Evolutionary conservation across 1,140 invertebrate genomes (phyloP).

Genomic region (Telenomus remus): DNA sequence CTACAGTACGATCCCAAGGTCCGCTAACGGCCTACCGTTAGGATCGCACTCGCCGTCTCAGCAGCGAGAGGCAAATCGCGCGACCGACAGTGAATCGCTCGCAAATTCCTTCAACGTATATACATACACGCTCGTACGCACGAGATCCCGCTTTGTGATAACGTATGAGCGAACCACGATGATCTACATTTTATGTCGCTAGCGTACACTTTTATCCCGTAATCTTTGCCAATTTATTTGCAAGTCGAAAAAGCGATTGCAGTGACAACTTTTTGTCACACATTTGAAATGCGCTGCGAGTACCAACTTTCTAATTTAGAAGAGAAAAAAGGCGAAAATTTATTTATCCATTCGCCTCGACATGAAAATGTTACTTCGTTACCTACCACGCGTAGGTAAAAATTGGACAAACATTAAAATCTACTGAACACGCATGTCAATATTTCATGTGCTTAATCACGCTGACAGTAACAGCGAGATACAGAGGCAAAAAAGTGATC

Average conservation of each 20-base stretch:
- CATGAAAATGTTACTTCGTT: not conserved
- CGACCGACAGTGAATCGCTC: constrained; percentile 43
- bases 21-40: constrained; percentile 72
- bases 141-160: constrained; percentile 48
- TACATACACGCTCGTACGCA: constrained; percentile 29
- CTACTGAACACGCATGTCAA: constrained; percentile 5
- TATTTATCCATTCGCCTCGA: not conserved
- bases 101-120: constrained; percentile 48
- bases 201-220: constrained; percentile 24
- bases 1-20: constrained; percentile 61
- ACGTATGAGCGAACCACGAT: constrained; percentile 12
- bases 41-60: constrained; percentile 43
- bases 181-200: constrained; percentile 1
- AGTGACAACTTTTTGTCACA: too few species aligned
- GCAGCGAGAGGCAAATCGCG: constrained; percentile 54
- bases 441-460: constrained; percentile 11
- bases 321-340: too few species aligned
- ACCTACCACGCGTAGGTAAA: not conserved
- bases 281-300: too few species aligned
- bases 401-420: constrained; percentile 15
- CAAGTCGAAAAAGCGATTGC: too few species aligned
- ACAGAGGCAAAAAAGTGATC: constrained; percentile 11
- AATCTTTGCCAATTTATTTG: constrained; percentile 7
- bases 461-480: constrained; percentile 7
- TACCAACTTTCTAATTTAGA: too few species aligned